These are phyloP conservation scores for Metalampra italica DNA, from an alignment of 2,888 invertebrate species.

Conservation along the genomic window DNA sequence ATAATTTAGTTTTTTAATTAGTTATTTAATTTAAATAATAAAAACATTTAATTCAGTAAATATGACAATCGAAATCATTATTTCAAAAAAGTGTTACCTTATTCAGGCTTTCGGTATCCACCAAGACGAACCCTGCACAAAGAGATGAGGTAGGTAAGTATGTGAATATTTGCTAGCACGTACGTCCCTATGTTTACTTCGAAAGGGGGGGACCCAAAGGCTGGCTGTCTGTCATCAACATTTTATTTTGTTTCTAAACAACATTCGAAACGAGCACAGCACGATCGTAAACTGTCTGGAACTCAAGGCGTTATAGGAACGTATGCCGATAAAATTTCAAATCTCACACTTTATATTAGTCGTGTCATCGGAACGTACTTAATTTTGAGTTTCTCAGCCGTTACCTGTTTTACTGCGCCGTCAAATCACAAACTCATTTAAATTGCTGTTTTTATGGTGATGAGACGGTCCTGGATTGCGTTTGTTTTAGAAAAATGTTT, in stretches of 20 bases:
- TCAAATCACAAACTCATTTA: constrained; percentile 33
- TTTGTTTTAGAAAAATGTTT: no score
- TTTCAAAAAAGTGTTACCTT: no score
- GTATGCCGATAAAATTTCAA: constrained; percentile 39
- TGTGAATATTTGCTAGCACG: no score
- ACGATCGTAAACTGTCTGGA: constrained; percentile 14
- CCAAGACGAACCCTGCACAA: no score
- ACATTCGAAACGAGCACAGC: not conserved
- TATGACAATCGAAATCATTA: no score
- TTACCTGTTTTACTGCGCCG: constrained; percentile 35
- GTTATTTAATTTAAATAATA: no score
- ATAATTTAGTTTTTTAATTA: no score
- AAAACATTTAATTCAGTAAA: no score
- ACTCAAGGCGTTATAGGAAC: constrained; percentile 25
- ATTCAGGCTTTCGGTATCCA: no score
- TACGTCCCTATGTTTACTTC: not conserved
- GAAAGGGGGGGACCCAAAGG: not conserved
- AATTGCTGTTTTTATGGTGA: constrained; percentile 18
- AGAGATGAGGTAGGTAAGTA: no score
- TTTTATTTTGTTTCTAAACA: constrained; percentile 5
- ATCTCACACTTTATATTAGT: constrained; percentile 40
- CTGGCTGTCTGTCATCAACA: not conserved
- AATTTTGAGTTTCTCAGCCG: constrained; percentile 29
- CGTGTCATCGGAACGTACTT: constrained; percentile 29
- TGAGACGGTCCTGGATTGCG: constrained; percentile 9